Evolutionary conservation across 2,113 vertebrate species (phyloP), one percentile per base, ranked within the genome.

Genomic region (Prionailurus viverrinus): DNA sequence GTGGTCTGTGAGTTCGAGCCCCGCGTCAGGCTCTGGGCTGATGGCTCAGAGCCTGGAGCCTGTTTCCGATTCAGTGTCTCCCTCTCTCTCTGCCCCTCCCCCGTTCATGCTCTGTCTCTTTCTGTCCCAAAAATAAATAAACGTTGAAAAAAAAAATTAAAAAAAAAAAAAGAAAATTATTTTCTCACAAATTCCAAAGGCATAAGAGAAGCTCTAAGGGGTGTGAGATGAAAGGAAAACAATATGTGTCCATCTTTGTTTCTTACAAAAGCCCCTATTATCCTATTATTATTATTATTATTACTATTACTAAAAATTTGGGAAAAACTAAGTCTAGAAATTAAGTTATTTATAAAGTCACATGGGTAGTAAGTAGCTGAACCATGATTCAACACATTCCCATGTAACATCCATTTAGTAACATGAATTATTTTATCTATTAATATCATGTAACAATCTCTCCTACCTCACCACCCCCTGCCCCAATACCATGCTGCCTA

Each of bases 151-250:
- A 36, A 36, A 36, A 36, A 36, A 36, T 36, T 36, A 2, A 36
- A 88, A 76, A 91, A 58, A 45, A 48, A 82, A 69, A 88, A 76
- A 91, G 65, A 45, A 48, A 82, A 69, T 79, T 19, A 48, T 27
- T 88, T 91, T 58, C 45, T 15, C 45, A 1, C 9, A 79, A 89
- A 82, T 36, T 29, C 29, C 25, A 93, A 61, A 81, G 93, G 36
- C n/a, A 63, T 58, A 29, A 71, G 48, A 76, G n/a, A 68, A 3
- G 48, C 31, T 84, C 48, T n/a, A 7, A 10, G n/a, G 5, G 7
- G 3, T 29, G 0, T 19, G 33, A 84, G 21, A 55, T 10, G 16
- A 61, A 89, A 94, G n/a, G 13, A 48, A 97, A 79, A 25, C 29
- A 86, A 4, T 39, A 14, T 33, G 31, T 12, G 5, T 36, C 27